Evolutionary conservation across 2,113 vertebrate genomes (phyloP).

Genomic region (Rhea pennata): DNA sequence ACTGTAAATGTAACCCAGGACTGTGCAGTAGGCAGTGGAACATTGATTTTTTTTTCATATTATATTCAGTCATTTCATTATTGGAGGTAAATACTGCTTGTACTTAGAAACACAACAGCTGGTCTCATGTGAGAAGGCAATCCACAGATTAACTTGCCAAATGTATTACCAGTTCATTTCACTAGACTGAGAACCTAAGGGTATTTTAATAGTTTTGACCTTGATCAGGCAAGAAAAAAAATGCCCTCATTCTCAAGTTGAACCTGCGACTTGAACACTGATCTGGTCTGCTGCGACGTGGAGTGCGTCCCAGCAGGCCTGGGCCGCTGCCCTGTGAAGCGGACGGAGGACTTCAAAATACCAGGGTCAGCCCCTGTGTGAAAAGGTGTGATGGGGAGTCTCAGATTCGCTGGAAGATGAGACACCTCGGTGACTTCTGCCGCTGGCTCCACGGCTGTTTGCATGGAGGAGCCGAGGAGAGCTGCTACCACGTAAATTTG

Average conservation of each 20-base stretch:
- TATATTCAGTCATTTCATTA: conserved; percentile 71
- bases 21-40: conserved; percentile 60
- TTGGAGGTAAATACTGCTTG: conserved; percentile 72
- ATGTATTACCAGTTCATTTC: conserved; percentile 73
- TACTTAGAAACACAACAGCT: conserved; percentile 69
- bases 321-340: neutral
- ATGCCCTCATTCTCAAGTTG: conserved; percentile 46
- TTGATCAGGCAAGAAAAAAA: conserved; percentile 62
- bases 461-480: neutral
- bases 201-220: conserved; percentile 74
- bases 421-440: neutral
- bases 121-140: conserved; percentile 75
- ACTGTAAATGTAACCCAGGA: conserved; percentile 75
- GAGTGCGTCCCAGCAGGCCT: neutral
- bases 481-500: neutral
- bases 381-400: neutral
- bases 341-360: neutral
- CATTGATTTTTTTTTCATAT: conserved; percentile 44
- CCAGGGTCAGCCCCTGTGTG: neutral
- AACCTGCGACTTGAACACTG: conserved; percentile 38
- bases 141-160: conserved; percentile 75
- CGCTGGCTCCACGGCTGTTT: neutral
- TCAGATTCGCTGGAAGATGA: neutral
- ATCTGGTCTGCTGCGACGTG: neutral
- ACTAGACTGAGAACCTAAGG: conserved; percentile 65